Percentiles rank a stretch among this genome's conserved stretches.
Evolutionary conservation across 2,888 invertebrate genomes (phyloP).

Genomic region (Colostygia pectinataria): DNA sequence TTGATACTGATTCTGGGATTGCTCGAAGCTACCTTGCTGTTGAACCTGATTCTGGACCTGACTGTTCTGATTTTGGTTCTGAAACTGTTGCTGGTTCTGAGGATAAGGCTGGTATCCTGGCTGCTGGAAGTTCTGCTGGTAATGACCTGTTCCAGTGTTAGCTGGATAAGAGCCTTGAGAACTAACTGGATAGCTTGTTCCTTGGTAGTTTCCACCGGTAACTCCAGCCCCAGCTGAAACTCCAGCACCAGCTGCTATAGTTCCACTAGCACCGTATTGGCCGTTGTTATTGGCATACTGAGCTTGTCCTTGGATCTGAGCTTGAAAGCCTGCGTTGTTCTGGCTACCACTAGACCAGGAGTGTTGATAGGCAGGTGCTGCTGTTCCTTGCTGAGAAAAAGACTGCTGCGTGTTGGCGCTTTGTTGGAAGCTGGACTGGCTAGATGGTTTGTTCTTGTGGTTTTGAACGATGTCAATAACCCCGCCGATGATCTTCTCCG

Average conservation of each 20-base stretch:
- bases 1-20: slow-evolving; percentile 31
- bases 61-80: slow-evolving; percentile 32
- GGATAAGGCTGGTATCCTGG: slow-evolving; percentile 41
- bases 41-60: slow-evolving; percentile 27
- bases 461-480: slow-evolving; percentile 74
- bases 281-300: slow-evolving; percentile 20
- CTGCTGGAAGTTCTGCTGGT: slow-evolving; percentile 15
- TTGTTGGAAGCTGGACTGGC: slow-evolving; percentile 40
- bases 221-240: slow-evolving; percentile 18
- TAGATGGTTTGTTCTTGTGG: slow-evolving; percentile 67
- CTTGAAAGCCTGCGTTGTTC: slow-evolving; percentile 30
- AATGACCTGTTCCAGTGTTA: slow-evolving; percentile 8
- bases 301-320: slow-evolving; percentile 32
- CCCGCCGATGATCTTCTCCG: slow-evolving; percentile 73
- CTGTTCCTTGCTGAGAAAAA: slow-evolving; percentile 41
- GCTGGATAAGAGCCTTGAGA: slow-evolving; percentile 8
- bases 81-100: slow-evolving; percentile 34
- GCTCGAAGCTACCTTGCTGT: slow-evolving; percentile 34
- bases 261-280: slow-evolving; percentile 26
- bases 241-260: slow-evolving; percentile 16
- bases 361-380: slow-evolving; percentile 43
- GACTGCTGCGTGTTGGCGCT: slow-evolving; percentile 37
- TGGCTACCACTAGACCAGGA: slow-evolving; percentile 36
- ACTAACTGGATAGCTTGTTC: slow-evolving; percentile 3
- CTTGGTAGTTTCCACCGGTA: slow-evolving; percentile 11